Evolutionary conservation across 2,797 vertebrate genomes (phyloP), one percentile per base, ranked within the genome.

Genomic region (Yasuhikotakia modesta): DNA sequence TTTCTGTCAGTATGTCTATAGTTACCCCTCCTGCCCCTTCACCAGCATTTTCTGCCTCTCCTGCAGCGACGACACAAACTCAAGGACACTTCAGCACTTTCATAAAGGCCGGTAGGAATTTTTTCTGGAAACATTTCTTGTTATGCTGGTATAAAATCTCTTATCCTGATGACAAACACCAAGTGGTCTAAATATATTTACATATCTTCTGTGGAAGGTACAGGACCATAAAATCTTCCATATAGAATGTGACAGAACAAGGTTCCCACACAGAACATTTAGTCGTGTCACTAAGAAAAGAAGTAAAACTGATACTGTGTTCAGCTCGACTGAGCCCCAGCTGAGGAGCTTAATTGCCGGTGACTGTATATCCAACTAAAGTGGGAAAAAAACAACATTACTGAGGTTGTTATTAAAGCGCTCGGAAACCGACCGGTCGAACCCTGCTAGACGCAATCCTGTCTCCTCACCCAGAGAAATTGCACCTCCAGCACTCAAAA

Each of bases 291-390:
- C 24, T 19, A 50, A 48, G 67, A 70, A 76, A 68, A 46, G 11
- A 32, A 50, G 10, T 35, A 16, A 12, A 55, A 75, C 27, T 16
- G 16, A 76, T 4, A 43, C 66, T 4, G 30, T 2, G 57, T 79
- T 80, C 21, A 11, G 43, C 80, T 60, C 32, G 70, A 75, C 70
- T 45, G 76, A 70, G 10, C 58, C 68, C 64, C 73, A 80, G 77
- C 75, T 57, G 78, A 79, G 58, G 68, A 82, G 68, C 79, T 82
- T 82, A 85, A 85, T 85, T 82, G 78, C 64, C 17, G 58, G 19
- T 73, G 52, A 61, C 67, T 78, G 63, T 72, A 70, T 67, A 71
- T 73, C 32, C 16, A 74, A 61, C 14, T 0, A 39, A 60, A 27
- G 27, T 1, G 21, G 21, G 3, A 65, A 63, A 52, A 74, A 11